Evolutionary conservation across 2,888 invertebrate genomes (phyloP).

Genomic region (Drosophila pseudotalamancana): DNA sequence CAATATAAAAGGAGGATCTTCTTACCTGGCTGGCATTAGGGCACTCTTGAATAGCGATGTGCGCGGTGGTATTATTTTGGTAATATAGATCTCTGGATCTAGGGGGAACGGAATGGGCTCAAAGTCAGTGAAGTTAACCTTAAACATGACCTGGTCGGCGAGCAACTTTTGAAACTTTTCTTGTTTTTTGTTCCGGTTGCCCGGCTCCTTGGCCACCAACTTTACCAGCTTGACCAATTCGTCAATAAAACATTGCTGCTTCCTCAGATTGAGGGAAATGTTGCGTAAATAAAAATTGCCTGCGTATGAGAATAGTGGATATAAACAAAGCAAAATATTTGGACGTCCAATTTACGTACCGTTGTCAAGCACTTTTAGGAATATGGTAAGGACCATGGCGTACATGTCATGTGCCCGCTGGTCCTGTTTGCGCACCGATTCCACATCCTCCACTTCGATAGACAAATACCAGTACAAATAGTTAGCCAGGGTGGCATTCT

Average conservation of each 20-base stretch:
- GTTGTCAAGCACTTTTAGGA: slow-evolving; percentile 89
- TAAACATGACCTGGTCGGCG: slow-evolving; percentile 91
- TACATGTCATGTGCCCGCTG: slow-evolving; percentile 92
- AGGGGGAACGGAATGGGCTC: slow-evolving; percentile 97
- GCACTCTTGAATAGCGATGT: slow-evolving; percentile 98
- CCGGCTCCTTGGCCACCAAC: slow-evolving; percentile 94
- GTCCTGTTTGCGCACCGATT: slow-evolving; percentile 89
- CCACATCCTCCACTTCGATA: slow-evolving; percentile 97
- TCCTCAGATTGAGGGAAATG: slow-evolving; percentile 90
- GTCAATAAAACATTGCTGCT: slow-evolving; percentile 96
- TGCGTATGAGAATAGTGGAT: slow-evolving; percentile 60
- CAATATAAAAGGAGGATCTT: background rate
- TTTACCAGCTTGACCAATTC: slow-evolving; percentile 95
- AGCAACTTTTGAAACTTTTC: slow-evolving; percentile 94
- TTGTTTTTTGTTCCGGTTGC: slow-evolving; percentile 95
- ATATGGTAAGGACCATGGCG: slow-evolving; percentile 93
- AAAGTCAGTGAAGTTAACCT: slow-evolving; percentile 94
- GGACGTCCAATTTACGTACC: slow-evolving; percentile 82
- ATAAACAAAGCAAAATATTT: too few relatives aligned
- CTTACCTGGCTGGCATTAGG: slow-evolving; percentile 93
- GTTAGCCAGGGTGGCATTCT: slow-evolving; percentile 95
- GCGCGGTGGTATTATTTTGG: slow-evolving; percentile 94
- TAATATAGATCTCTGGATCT: slow-evolving; percentile 95
- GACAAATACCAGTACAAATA: slow-evolving; percentile 99
- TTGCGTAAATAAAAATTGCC: slow-evolving; percentile 89